These are phyloP conservation scores for Micropoecilia bifurca DNA, from an alignment of 2,797 vertebrate species.

Conservation along the genomic window DNA sequence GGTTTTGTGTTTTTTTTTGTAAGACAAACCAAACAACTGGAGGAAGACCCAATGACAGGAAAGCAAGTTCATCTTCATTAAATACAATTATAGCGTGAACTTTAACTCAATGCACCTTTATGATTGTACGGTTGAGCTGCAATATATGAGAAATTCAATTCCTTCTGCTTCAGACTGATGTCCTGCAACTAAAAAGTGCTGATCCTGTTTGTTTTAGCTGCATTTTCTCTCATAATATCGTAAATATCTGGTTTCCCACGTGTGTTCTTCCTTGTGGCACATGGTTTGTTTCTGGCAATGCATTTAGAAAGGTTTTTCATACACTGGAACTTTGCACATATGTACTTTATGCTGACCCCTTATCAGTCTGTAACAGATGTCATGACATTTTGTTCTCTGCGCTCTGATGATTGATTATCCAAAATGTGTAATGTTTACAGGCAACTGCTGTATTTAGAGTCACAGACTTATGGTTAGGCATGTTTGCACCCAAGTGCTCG, in stretches of 20 bases:
- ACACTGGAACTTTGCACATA: constrained; percentile 29
- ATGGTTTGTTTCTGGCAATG: constrained; percentile 3
- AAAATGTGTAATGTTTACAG: constrained; percentile 53
- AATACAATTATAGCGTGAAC: not conserved
- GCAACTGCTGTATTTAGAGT: constrained; percentile 66
- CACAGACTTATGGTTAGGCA: no score
- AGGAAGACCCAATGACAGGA: constrained; percentile 29
- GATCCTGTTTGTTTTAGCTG: not conserved
- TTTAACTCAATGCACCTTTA: not conserved
- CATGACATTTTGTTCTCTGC: constrained; percentile 38
- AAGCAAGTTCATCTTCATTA: constrained; percentile 16
- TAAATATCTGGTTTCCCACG: not conserved
- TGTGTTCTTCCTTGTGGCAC: constrained; percentile 5
- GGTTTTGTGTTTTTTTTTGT: constrained; percentile 29
- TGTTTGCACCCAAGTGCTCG: constrained; percentile 60
- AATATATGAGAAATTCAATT: not conserved
- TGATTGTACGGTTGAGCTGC: not conserved
- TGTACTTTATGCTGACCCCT: constrained; percentile 14
- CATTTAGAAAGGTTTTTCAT: constrained; percentile 22
- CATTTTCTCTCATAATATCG: not conserved
- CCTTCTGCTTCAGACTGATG: not conserved
- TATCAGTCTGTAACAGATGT: constrained; percentile 59
- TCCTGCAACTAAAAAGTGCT: not conserved
- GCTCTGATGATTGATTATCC: constrained; percentile 46
- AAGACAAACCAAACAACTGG: constrained; percentile 32